phyloP scores from a whole-genome alignment of 1,140 invertebrate species.

The Polyergus mexicanus region DNA sequence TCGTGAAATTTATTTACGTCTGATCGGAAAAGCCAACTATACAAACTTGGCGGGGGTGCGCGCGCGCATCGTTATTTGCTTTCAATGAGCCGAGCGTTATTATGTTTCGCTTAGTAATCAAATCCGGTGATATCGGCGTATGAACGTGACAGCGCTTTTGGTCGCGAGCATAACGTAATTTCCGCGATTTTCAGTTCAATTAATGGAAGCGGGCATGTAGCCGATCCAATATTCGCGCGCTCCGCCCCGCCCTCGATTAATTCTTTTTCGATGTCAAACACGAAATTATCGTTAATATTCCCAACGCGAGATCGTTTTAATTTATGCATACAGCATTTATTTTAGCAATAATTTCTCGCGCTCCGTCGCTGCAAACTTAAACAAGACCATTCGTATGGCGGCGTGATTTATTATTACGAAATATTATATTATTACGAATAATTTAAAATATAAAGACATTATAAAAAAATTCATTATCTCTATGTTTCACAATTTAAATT shows the following conservation, averaged over 20 bases:
- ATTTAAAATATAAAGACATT: not conserved
- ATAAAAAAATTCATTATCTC: not conserved
- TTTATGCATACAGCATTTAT: slow-evolving; percentile 62
- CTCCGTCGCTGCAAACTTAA: slow-evolving; percentile 44
- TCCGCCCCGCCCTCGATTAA: slow-evolving; percentile 47
- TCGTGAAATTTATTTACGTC: slow-evolving; percentile 61
- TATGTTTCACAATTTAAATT: not conserved
- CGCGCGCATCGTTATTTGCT: slow-evolving; percentile 53
- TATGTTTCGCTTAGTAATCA: slow-evolving; percentile 65
- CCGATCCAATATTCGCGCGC: slow-evolving; percentile 74
- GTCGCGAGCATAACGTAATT: slow-evolving; percentile 65
- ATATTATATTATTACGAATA: slow-evolving; percentile 29
- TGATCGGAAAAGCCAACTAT: slow-evolving; percentile 50
- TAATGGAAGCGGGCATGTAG: slow-evolving; percentile 68
- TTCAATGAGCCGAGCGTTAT: slow-evolving; percentile 64
- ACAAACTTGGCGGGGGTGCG: slow-evolving; percentile 48
- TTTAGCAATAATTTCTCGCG: slow-evolving; percentile 58
- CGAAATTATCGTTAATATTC: slow-evolving; percentile 74
- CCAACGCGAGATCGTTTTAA: slow-evolving; percentile 56
- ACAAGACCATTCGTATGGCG: not conserved
- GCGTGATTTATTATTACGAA: slow-evolving; percentile 40
- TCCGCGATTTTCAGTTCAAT: slow-evolving; percentile 75
- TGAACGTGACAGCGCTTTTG: slow-evolving; percentile 71
- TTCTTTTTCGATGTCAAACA: slow-evolving; percentile 69
- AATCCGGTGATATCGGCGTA: slow-evolving; percentile 68